Percentiles rank a stretch among this genome's conserved stretches.
Evolutionary conservation across 2,797 vertebrate genomes (phyloP).

Genomic region (Mormyrops attenuatus): DNA sequence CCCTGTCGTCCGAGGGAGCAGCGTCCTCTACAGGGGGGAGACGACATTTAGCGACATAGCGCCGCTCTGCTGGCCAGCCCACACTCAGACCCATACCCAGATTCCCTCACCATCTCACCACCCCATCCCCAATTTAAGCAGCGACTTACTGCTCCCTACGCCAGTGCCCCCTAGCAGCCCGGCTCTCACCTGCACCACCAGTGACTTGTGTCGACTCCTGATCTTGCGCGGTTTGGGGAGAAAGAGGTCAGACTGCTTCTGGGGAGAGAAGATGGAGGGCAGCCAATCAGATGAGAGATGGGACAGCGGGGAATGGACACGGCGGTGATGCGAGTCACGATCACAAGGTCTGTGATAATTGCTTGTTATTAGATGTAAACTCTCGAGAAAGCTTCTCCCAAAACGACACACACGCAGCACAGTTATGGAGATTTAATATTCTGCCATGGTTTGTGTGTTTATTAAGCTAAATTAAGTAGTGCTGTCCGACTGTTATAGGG

Average conservation of each 20-base stretch:
- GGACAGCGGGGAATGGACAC: neutral
- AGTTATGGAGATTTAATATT: neutral
- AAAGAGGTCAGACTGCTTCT: conserved; percentile 94
- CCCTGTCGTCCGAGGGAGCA: conserved; percentile 88
- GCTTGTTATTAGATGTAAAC: neutral
- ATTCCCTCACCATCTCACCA: neutral
- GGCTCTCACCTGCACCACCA: conserved; percentile 86
- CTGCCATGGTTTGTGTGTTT: neutral
- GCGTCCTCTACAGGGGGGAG: conserved; percentile 68
- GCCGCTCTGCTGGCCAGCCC: neutral
- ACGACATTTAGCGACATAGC: neutral
- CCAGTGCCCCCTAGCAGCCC: neutral
- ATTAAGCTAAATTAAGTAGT: neutral
- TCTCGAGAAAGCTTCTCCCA: neutral
- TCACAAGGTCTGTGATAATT: neutral
- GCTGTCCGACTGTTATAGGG: neutral
- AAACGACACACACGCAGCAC: neutral
- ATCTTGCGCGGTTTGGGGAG: conserved; percentile 82
- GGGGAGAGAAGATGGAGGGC: neutral
- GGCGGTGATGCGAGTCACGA: neutral
- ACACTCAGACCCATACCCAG: neutral
- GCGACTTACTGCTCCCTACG: neutral
- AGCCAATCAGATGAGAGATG: neutral
- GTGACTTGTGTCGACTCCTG: conserved; percentile 84
- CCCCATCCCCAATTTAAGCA: neutral